A percentile compares a stretch with the other conserved stretches of the same genome.
Evolutionary conservation across 2,888 invertebrate genomes (phyloP).

Genomic region (Podotricha telesiphe): DNA sequence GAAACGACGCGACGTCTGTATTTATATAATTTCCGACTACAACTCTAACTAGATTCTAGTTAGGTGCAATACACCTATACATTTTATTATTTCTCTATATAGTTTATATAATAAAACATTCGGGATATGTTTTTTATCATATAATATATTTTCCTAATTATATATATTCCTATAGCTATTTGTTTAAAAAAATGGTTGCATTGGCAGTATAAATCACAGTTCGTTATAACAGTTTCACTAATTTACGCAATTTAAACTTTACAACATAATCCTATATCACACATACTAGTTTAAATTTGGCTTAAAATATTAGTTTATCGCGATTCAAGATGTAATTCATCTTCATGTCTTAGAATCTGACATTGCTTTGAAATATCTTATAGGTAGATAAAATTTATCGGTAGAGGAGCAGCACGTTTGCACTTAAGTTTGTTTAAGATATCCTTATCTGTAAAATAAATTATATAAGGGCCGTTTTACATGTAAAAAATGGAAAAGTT

Average conservation of each 20-base stretch:
- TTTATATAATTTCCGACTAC: neutral
- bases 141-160: too few relatives aligned
- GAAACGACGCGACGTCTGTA: neutral
- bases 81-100: too few relatives aligned
- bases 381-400: constrained; percentile 38
- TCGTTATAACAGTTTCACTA: too few relatives aligned
- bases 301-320: constrained; percentile 24
- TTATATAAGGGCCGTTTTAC: neutral
- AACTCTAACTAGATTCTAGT: neutral
- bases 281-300: neutral
- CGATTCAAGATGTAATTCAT: constrained; percentile 33
- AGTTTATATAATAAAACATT: too few relatives aligned
- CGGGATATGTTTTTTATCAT: too few relatives aligned
- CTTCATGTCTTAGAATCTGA: constrained; percentile 42
- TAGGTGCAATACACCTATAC: neutral
- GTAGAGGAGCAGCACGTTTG: constrained; percentile 34
- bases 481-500: neutral
- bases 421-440: constrained; percentile 31
- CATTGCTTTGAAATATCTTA: constrained; percentile 37
- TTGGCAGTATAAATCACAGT: too few relatives aligned
- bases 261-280: neutral
- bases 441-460: constrained; percentile 30
- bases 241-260: neutral
- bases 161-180: too few relatives aligned
- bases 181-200: too few relatives aligned